phyloP scores from a whole-genome alignment of 1,140 invertebrate genomes.

The Hypsibius dujardini region DNA sequence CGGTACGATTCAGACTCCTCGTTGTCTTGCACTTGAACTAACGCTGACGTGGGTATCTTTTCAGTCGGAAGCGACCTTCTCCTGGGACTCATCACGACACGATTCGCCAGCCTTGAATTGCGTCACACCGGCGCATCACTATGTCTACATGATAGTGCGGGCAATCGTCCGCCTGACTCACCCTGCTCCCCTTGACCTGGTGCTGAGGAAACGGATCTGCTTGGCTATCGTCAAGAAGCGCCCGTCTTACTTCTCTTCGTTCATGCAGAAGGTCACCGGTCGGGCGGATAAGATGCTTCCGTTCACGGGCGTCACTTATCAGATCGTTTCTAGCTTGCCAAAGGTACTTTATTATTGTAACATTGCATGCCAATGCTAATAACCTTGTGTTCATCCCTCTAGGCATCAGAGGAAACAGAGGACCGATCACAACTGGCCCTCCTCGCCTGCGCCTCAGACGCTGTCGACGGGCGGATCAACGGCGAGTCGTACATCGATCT shows the following conservation, averaged over 20 bases:
- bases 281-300: slow-evolving; percentile 23
- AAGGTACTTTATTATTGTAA: slow-evolving; percentile 39
- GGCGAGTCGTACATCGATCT: slow-evolving; percentile 95
- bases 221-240: slow-evolving; percentile 51
- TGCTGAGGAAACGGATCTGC: slow-evolving; percentile 76
- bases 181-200: slow-evolving; percentile 85
- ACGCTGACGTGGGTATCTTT: neutral
- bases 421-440: slow-evolving; percentile 87
- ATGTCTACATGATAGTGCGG: slow-evolving; percentile 73
- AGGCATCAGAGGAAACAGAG: slow-evolving; percentile 85
- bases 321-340: slow-evolving; percentile 93
- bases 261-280: slow-evolving; percentile 14
- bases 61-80: slow-evolving; percentile 14
- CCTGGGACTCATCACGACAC: slow-evolving; percentile 93
- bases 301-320: slow-evolving; percentile 65
- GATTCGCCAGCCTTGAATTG: slow-evolving; percentile 69
- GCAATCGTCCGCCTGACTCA: slow-evolving; percentile 81
- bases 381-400: slow-evolving; percentile 17
- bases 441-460: slow-evolving; percentile 67
- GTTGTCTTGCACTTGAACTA: neutral
- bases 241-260: slow-evolving; percentile 21
- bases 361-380: neutral
- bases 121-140: slow-evolving; percentile 44
- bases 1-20: slow-evolving; percentile 37
- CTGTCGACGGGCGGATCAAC: slow-evolving; percentile 52